Percentiles rank a stretch among this genome's conserved stretches.
These are phyloP conservation scores for Sinosuthora webbiana DNA, from an alignment of 2,113 vertebrate species.

Conservation along the genomic window DNA sequence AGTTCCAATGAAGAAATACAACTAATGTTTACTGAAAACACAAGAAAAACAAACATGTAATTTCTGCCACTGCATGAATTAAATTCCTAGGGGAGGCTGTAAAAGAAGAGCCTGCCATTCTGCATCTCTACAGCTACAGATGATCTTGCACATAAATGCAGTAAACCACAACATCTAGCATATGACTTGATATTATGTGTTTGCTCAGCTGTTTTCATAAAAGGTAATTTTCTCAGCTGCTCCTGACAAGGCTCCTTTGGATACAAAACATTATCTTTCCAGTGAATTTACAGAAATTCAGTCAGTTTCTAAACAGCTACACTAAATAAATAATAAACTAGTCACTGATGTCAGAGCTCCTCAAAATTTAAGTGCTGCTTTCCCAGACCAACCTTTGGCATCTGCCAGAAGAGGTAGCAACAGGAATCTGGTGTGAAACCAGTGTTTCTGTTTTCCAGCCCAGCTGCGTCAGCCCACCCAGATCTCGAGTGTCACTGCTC, in stretches of 20 bases:
- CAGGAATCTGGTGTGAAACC: background rate
- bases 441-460: background rate
- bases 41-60: background rate
- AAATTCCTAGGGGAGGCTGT: background rate
- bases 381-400: background rate
- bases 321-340: background rate
- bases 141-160: background rate
- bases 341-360: background rate
- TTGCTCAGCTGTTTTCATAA: constrained; percentile 29
- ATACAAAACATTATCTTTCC: background rate
- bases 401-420: background rate
- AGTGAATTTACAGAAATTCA: background rate
- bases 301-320: background rate
- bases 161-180: background rate
- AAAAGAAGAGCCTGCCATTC: background rate
- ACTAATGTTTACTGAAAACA: background rate
- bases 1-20: background rate
- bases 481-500: background rate
- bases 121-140: background rate
- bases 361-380: background rate
- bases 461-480: rapidly evolving
- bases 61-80: background rate
- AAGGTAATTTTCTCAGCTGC: constrained; percentile 19
- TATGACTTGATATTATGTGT: background rate
- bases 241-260: background rate